Conservation (phyloP, 2,797 vertebrate species). For the Garrulus glandarius region DNA sequence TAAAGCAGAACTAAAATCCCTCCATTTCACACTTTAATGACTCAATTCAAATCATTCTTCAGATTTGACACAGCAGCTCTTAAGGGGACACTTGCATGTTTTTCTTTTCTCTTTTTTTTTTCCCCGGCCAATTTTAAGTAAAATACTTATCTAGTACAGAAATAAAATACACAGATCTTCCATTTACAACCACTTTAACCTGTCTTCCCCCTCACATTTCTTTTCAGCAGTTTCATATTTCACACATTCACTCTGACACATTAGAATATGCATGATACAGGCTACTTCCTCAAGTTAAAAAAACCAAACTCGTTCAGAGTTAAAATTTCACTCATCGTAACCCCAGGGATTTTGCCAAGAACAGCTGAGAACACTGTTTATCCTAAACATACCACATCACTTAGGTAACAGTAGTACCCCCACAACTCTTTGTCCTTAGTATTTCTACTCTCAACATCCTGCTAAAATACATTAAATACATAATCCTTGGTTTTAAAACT, state of each 20-base stretch:
- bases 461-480: neutral
- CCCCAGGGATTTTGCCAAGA: neutral
- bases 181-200: neutral
- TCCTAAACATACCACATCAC: conserved; percentile 15
- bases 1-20: conserved; percentile 55
- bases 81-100: conserved; percentile 6
- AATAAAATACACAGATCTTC: neutral
- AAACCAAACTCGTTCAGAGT: neutral
- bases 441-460: neutral
- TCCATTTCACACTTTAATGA: conserved; percentile 56
- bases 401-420: neutral
- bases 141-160: neutral
- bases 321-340: neutral
- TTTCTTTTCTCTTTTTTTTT: neutral
- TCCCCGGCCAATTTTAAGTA: neutral
- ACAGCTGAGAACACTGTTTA: conserved; percentile 21
- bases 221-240: neutral
- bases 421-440: neutral
- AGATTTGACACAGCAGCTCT: conserved; percentile 46
- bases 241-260: neutral
- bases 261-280: neutral
- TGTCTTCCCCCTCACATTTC: neutral
- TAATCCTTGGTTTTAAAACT: neutral
- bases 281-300: neutral
- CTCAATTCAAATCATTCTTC: conserved; percentile 55